Evolutionary conservation across 2,888 invertebrate species (phyloP).

Genomic region (Oligia fasciuncula): DNA sequence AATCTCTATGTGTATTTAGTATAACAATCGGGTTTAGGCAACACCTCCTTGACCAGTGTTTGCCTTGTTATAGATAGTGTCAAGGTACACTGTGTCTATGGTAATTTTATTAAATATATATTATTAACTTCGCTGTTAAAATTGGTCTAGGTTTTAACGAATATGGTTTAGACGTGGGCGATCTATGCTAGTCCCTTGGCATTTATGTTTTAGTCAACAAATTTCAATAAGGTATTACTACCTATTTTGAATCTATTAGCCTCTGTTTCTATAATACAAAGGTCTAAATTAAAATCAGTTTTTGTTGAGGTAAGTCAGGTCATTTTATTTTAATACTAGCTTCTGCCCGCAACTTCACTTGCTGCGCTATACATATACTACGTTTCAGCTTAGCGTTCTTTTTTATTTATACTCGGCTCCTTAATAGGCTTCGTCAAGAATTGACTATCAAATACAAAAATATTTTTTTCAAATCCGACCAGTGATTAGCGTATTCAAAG

Average conservation of each 20-base stretch:
- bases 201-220: conserved; percentile 7
- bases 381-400: too few relatives aligned
- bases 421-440: too few relatives aligned
- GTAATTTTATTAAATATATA: not conserved
- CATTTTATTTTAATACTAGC: not conserved
- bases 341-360: too few relatives aligned
- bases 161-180: conserved; percentile 35
- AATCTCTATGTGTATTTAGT: not conserved
- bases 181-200: conserved; percentile 3
- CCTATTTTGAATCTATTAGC: not conserved
- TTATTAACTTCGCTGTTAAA: not conserved
- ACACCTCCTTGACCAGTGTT: conserved; percentile 32
- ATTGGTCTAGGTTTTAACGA: not conserved
- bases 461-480: too few relatives aligned
- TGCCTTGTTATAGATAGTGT: not conserved
- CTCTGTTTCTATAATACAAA: not conserved
- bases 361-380: too few relatives aligned
- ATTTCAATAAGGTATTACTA: not conserved
- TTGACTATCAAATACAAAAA: too few relatives aligned
- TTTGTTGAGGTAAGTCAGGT: not conserved
- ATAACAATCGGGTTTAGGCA: conserved; percentile 28
- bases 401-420: too few relatives aligned
- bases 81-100: conserved; percentile 35
- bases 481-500: too few relatives aligned
- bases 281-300: not conserved